A percentile compares a stretch with the other conserved stretches of the same genome.
Conservation (phyloP, 2,888 invertebrate species). For the Argyra leucocephala region DNA sequence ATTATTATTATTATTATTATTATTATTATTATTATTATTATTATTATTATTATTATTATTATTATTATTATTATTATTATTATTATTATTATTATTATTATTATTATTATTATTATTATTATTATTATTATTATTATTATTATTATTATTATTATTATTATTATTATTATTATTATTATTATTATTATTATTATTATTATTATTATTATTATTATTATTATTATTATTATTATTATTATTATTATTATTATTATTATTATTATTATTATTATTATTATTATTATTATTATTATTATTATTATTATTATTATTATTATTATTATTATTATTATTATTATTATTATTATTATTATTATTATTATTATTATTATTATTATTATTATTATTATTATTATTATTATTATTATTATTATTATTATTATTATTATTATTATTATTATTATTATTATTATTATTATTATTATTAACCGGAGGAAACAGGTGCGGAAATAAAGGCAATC, state of each 20-base stretch:
- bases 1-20: slow-evolving; percentile 1
- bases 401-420: neutral
- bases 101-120: slow-evolving; percentile 10
- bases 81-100: slow-evolving; percentile 11
- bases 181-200: slow-evolving; percentile 1
- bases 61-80: slow-evolving; percentile 7
- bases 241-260: neutral
- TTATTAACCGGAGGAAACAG: neutral
- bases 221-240: neutral
- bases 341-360: too few species aligned
- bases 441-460: neutral
- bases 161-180: slow-evolving; percentile 10
- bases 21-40: too few species aligned
- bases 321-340: neutral
- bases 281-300: slow-evolving; percentile 7
- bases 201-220: slow-evolving; percentile 9
- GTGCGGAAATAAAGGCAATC: too few species aligned
- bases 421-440: neutral
- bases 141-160: slow-evolving; percentile 4
- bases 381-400: too few species aligned
- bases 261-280: slow-evolving; percentile 8
- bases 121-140: slow-evolving; percentile 7
- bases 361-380: too few species aligned
- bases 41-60: slow-evolving; percentile 1
- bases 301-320: neutral